Evolutionary conservation across 2,888 invertebrate species (phyloP).

Genomic region (Drosophila imparisetae): DNA sequence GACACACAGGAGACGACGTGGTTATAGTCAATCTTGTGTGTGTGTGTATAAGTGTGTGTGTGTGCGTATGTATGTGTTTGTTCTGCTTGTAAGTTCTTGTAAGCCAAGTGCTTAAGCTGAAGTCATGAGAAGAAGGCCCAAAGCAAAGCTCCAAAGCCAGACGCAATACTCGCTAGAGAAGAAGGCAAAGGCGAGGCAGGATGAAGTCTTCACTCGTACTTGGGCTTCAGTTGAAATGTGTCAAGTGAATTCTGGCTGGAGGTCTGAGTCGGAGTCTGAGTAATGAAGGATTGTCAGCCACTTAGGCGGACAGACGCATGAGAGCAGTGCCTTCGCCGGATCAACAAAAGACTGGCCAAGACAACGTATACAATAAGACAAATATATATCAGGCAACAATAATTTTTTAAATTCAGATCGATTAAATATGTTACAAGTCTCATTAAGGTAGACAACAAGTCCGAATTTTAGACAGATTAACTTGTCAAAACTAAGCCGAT

Average conservation of each 20-base stretch:
- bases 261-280: constrained; percentile 14
- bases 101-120: constrained; percentile 53
- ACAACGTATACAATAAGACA: background rate
- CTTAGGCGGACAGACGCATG: constrained; percentile 9
- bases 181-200: background rate
- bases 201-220: constrained; percentile 4
- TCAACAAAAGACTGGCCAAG: background rate
- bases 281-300: constrained; percentile 18
- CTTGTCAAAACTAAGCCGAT: background rate
- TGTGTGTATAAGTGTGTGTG: background rate
- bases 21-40: constrained; percentile 21
- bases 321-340: background rate
- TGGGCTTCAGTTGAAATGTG: constrained; percentile 58
- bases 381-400: background rate
- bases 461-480: background rate
- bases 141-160: constrained; percentile 12
- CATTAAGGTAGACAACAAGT: background rate
- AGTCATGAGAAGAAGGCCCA: constrained; percentile 38
- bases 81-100: constrained; percentile 44
- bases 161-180: background rate
- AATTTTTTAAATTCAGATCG: too few relatives aligned
- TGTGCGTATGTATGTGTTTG: constrained; percentile 6
- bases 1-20: constrained; percentile 30
- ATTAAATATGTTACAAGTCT: too few relatives aligned
- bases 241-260: constrained; percentile 48